phyloP scores from a whole-genome alignment of 2,113 vertebrate genomes.

The Pelusios castaneus region DNA sequence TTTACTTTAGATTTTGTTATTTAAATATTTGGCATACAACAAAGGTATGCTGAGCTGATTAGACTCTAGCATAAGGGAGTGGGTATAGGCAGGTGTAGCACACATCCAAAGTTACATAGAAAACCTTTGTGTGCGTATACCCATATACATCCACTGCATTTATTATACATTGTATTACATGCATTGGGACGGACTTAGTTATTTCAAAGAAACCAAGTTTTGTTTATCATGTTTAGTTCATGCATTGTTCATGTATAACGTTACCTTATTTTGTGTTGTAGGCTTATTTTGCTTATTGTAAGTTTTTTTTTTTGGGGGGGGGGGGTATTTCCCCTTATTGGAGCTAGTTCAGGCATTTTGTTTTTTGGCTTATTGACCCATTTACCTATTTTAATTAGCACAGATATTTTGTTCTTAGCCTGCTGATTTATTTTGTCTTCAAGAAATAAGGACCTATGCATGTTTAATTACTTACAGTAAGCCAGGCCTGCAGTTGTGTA shows the following conservation, averaged over 20 bases:
- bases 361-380: not conserved
- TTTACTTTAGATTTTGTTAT: not conserved
- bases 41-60: not conserved
- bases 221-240: not conserved
- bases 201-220: not conserved
- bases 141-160: not conserved
- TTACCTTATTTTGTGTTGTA: not conserved
- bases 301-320: not conserved
- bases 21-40: not conserved
- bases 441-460: not conserved
- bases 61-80: not conserved
- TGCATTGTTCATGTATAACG: not conserved
- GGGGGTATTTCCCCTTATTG: not conserved
- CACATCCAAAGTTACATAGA: no score
- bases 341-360: not conserved
- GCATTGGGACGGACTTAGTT: not conserved
- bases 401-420: not conserved
- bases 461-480: not conserved
- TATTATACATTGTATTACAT: no score
- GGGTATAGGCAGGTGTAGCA: no score
- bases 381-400: not conserved
- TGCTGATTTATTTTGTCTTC: not conserved
- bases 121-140: no score
- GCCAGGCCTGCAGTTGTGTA: not conserved
- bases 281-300: not conserved